Evolutionary conservation across 2,113 vertebrate genomes (phyloP).

Genomic region (Thryonomys swinderianus): DNA sequence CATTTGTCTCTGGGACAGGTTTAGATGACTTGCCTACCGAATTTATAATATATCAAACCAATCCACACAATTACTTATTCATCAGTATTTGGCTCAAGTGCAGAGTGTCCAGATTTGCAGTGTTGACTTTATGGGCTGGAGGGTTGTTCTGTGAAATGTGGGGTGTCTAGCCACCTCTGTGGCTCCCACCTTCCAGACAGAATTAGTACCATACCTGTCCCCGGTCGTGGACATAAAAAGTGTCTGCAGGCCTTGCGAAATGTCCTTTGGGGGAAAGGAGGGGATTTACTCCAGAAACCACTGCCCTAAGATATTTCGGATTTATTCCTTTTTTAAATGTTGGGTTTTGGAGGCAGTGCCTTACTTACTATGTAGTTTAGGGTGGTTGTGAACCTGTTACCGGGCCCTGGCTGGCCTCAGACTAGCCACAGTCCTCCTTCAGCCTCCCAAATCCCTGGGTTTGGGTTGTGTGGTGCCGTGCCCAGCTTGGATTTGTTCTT

Average conservation of each 20-base stretch:
- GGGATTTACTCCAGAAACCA: neutral
- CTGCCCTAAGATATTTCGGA: neutral
- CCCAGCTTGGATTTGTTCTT: neutral
- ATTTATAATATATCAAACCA: neutral
- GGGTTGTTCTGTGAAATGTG: rapidly evolving
- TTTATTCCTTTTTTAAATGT: neutral
- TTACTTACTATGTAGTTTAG: neutral
- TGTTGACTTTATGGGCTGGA: no score
- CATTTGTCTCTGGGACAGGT: neutral
- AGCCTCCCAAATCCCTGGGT: neutral
- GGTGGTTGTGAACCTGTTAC: neutral
- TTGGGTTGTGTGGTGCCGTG: neutral
- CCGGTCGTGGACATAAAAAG: neutral
- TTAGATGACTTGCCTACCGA: neutral
- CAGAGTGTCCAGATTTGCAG: neutral
- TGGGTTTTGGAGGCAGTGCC: neutral
- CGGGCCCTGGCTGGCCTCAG: neutral
- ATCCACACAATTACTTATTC: neutral
- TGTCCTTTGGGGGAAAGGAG: neutral
- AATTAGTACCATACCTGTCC: neutral
- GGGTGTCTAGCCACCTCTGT: neutral
- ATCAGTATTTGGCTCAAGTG: neutral
- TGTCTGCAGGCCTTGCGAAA: neutral
- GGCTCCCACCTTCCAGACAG: neutral
- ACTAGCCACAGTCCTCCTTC: neutral